These are phyloP conservation scores for Spongia lamella DNA, from an alignment of 37 sponge, comb jelly and placozoan genomes.

Conservation along the genomic window DNA sequence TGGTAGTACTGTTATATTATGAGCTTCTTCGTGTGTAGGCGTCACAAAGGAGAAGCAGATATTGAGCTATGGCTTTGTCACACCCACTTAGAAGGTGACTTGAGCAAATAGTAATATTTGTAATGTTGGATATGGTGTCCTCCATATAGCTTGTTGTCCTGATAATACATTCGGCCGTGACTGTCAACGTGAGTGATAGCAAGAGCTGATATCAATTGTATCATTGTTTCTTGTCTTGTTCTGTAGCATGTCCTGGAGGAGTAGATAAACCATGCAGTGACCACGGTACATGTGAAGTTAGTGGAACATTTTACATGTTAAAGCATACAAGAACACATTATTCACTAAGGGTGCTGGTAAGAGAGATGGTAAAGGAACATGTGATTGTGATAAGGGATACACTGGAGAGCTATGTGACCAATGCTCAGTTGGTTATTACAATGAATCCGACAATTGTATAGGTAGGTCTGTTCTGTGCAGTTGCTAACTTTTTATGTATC, in stretches of 20 bases:
- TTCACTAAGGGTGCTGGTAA: constrained; percentile 64
- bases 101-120: neutral
- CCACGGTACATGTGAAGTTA: constrained; percentile 78
- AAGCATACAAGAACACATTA: too few relatives aligned
- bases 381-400: constrained; percentile 75
- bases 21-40: constrained; percentile 13
- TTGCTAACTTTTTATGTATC: neutral
- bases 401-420: constrained; percentile 69
- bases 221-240: neutral
- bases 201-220: neutral
- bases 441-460: constrained; percentile 29
- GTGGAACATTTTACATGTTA: too few relatives aligned
- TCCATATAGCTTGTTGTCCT: constrained; percentile 72
- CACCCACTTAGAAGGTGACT: constrained; percentile 53
- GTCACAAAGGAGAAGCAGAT: constrained; percentile 48
- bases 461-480: neutral
- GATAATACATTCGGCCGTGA: constrained; percentile 58
- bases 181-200: constrained; percentile 53
- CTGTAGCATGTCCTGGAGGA: constrained; percentile 81
- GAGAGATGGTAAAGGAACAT: constrained; percentile 68
- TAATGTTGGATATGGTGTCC: too few relatives aligned
- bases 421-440: constrained; percentile 60
- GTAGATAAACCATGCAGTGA: constrained; percentile 72
- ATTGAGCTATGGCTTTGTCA: constrained; percentile 70
- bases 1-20: neutral